phyloP scores from a whole-genome alignment of 2,888 invertebrate genomes.

The Hyposoter dolosus region DNA sequence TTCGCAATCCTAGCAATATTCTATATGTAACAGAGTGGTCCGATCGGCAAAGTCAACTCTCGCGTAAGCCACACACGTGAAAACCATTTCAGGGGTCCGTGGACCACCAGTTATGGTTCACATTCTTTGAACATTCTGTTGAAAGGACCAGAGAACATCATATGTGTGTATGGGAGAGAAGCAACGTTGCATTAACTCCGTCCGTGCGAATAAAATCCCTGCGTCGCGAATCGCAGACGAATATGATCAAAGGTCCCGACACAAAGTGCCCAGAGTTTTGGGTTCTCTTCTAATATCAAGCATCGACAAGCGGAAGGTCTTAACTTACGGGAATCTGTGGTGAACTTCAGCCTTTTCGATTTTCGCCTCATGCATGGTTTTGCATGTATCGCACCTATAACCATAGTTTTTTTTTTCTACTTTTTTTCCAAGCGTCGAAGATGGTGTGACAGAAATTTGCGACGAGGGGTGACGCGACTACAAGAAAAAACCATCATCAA shows the following conservation, averaged over 20 bases:
- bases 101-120: slow-evolving; percentile 52
- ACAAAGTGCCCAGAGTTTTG: slow-evolving; percentile 42
- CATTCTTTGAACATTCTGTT: slow-evolving; percentile 57
- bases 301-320: slow-evolving; percentile 23
- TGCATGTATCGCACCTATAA: slow-evolving; percentile 49
- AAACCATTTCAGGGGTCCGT: slow-evolving; percentile 41
- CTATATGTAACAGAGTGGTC: not conserved
- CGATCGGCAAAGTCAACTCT: slow-evolving; percentile 21
- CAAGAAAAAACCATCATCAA: slow-evolving; percentile 31
- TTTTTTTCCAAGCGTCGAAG: slow-evolving; percentile 16
- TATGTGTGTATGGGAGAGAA: slow-evolving; percentile 42
- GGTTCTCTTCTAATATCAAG: slow-evolving; percentile 32
- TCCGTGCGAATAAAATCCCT: slow-evolving; percentile 71
- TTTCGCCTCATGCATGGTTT: not conserved
- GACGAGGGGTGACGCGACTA: slow-evolving; percentile 46
- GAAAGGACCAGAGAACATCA: slow-evolving; percentile 2
- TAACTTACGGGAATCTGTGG: not conserved
- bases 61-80: slow-evolving; percentile 57
- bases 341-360: not conserved
- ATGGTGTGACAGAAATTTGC: slow-evolving; percentile 56
- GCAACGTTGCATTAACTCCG: slow-evolving; percentile 69
- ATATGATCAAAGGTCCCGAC: slow-evolving; percentile 73
- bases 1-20: not conserved
- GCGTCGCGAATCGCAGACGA: slow-evolving; percentile 72
- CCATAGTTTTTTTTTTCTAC: slow-evolving; percentile 8